Percentiles rank a stretch among this genome's conserved stretches.
phyloP scores from a whole-genome alignment of 2,113 vertebrate genomes.

The Acrocephalus kingi region DNA sequence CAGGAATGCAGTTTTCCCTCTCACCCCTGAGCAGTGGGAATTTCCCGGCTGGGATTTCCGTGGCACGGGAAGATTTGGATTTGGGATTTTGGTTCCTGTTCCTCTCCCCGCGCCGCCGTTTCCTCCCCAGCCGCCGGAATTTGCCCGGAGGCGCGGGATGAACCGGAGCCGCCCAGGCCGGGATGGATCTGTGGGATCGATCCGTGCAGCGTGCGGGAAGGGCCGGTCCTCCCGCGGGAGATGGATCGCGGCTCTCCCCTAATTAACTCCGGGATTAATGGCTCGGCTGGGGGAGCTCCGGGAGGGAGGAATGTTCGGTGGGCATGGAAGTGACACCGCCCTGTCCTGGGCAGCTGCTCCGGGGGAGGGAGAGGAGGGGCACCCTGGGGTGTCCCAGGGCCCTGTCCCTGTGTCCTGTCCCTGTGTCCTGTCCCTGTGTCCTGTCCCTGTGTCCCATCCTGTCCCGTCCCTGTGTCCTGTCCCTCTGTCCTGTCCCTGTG shows the following conservation, averaged over 20 bases:
- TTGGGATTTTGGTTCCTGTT: neutral
- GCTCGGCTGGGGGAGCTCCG: neutral
- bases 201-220: neutral
- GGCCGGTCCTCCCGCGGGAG: neutral
- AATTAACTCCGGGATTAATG: conserved; percentile 28
- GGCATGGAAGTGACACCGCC: fast-evolving
- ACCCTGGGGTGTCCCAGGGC: neutral
- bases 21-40: neutral
- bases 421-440: neutral
- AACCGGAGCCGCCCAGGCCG: neutral
- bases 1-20: neutral
- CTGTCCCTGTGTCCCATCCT: neutral
- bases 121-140: neutral
- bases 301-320: neutral
- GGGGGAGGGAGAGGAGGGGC: neutral
- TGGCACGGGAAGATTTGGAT: fast-evolving
- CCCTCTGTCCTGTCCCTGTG: neutral
- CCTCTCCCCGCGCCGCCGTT: fast-evolving
- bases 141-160: neutral
- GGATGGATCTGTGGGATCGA: neutral
- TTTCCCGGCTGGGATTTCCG: neutral
- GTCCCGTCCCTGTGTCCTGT: no score
- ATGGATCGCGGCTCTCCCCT: neutral
- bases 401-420: neutral
- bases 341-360: fast-evolving